These are phyloP conservation scores for Ypsolopha scabrella DNA, from an alignment of 2,888 invertebrate genomes.

Conservation along the genomic window DNA sequence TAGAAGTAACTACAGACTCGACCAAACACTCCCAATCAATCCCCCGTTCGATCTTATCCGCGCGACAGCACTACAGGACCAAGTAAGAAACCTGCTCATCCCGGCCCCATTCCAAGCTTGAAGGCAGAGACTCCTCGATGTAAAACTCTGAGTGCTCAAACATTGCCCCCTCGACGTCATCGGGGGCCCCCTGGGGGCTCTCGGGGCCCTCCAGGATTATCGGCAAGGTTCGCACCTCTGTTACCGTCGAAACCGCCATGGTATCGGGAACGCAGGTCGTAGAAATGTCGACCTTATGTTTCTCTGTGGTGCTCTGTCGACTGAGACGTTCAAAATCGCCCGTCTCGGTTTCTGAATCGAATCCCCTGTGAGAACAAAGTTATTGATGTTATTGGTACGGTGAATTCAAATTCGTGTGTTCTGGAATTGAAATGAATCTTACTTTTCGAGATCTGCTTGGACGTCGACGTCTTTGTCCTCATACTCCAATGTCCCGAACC, in stretches of 20 bases:
- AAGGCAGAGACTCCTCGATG: constrained; percentile 90
- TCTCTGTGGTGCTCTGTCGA: constrained; percentile 69
- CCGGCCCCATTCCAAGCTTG: constrained; percentile 81
- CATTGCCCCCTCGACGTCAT: constrained; percentile 11
- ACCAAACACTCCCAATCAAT: too few species aligned
- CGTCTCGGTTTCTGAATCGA: constrained; percentile 85
- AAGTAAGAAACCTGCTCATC: constrained; percentile 19
- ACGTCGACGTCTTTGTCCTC: constrained; percentile 44
- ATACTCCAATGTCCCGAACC: constrained; percentile 36
- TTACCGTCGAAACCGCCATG: constrained; percentile 65
- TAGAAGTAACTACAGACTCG: too few species aligned
- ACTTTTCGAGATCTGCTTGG: constrained; percentile 60
- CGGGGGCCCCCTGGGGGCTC: constrained; percentile 14
- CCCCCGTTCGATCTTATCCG: constrained; percentile 12
- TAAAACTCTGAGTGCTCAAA: constrained; percentile 87
- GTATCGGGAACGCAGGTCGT: constrained; percentile 56
- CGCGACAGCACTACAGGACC: constrained; percentile 6
- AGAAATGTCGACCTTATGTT: constrained; percentile 44
- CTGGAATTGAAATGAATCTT: constrained; percentile 16
- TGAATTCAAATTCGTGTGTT: too few species aligned
- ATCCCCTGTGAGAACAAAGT: constrained; percentile 64
- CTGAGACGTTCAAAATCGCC: constrained; percentile 85
- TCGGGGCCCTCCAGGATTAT: constrained; percentile 30
- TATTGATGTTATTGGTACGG: neutral
- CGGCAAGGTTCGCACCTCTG: constrained; percentile 66